phyloP scores from a whole-genome alignment of 2,888 invertebrate genomes.

The Cepaea hortensis region DNA sequence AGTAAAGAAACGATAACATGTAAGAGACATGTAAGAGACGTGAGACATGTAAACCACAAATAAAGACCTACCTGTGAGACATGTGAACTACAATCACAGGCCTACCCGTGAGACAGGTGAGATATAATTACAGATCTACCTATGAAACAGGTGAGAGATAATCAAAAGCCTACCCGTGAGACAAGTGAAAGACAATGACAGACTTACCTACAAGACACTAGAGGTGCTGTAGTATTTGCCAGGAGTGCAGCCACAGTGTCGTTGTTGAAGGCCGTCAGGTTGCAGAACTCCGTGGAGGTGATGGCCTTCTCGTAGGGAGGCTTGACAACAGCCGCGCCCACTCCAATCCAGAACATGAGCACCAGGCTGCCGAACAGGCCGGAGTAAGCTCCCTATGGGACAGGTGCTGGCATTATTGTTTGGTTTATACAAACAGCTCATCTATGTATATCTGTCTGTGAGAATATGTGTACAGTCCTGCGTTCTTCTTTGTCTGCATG shows the following conservation, averaged over 20 bases:
- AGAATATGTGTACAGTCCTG: too few relatives aligned
- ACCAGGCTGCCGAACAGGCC: slow-evolving; percentile 83
- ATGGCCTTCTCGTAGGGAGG: slow-evolving; percentile 52
- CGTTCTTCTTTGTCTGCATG: too few relatives aligned
- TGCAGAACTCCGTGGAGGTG: slow-evolving; percentile 57
- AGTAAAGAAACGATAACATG: too few relatives aligned
- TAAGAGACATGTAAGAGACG: too few relatives aligned
- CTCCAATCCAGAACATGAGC: slow-evolving; percentile 87
- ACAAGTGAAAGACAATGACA: too few relatives aligned
- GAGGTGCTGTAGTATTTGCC: neutral
- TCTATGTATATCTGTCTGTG: too few relatives aligned
- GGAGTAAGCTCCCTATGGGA: slow-evolving; percentile 82
- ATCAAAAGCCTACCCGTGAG: too few relatives aligned
- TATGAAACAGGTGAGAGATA: too few relatives aligned
- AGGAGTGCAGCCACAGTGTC: slow-evolving; percentile 5
- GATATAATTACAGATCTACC: slow-evolving; percentile 80
- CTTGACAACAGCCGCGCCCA: slow-evolving; percentile 83
- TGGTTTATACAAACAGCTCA: too few relatives aligned
- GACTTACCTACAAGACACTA: too few relatives aligned
- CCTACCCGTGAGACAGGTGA: slow-evolving; percentile 83
- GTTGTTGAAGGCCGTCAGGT: slow-evolving; percentile 48
- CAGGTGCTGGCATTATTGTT: too few relatives aligned
- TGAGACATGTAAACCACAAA: too few relatives aligned
- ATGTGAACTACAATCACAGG: slow-evolving; percentile 85
- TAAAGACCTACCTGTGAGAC: slow-evolving; percentile 72